These are phyloP conservation scores for Scotopteryx bipunctaria DNA, from an alignment of 2,888 invertebrate species.

Conservation along the genomic window DNA sequence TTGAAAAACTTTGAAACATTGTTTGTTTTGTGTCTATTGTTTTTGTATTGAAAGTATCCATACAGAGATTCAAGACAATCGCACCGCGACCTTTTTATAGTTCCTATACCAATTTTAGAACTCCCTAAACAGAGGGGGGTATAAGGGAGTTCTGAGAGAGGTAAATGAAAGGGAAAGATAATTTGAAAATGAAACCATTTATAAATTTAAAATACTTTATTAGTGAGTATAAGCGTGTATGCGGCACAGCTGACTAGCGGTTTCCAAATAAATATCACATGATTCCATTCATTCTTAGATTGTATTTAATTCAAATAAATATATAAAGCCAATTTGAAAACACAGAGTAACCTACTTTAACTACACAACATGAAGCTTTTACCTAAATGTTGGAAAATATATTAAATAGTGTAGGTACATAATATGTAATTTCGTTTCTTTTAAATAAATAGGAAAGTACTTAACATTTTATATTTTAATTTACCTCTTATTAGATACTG, in stretches of 20 bases:
- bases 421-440: neutral
- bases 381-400: constrained; percentile 9
- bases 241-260: constrained; percentile 82
- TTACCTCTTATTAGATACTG: constrained; percentile 21
- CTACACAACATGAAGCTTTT: constrained; percentile 6
- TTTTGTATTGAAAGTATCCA: too few species aligned
- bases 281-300: constrained; percentile 54
- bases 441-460: constrained; percentile 26
- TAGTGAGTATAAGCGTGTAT: constrained; percentile 81
- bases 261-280: constrained; percentile 76
- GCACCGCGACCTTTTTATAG: too few species aligned
- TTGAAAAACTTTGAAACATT: too few species aligned
- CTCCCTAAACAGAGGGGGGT: too few species aligned
- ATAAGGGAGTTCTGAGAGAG: too few species aligned
- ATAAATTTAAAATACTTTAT: constrained; percentile 68
- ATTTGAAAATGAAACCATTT: constrained; percentile 25
- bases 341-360: constrained; percentile 36
- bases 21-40: too few species aligned
- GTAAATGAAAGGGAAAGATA: neutral
- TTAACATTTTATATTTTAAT: constrained; percentile 20
- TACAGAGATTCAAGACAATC: too few species aligned
- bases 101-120: too few species aligned
- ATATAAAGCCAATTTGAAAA: constrained; percentile 44
- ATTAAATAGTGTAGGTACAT: neutral
- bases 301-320: constrained; percentile 41